Conservation (phyloP, 1,140 invertebrate genomes). For the Scaptomyza pallida region DNA sequence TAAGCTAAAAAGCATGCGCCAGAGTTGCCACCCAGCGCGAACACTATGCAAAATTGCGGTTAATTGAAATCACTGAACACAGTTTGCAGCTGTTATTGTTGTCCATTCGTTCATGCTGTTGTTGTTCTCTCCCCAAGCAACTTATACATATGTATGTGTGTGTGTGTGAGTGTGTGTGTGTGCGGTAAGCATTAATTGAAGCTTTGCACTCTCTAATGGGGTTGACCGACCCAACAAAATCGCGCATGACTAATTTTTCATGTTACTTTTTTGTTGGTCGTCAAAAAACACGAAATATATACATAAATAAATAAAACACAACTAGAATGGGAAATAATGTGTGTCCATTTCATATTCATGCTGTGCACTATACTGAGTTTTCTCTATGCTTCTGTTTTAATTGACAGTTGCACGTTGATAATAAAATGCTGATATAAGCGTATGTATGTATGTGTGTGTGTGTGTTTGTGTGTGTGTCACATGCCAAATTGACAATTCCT, state of each 20-base stretch:
- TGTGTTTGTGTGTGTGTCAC: conserved; percentile 47
- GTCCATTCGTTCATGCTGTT: conserved; percentile 6
- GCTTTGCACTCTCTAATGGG: conserved; percentile 75
- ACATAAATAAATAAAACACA: neutral
- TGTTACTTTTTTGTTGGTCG: conserved; percentile 22
- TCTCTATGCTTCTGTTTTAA: conserved; percentile 68
- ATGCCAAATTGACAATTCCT: conserved; percentile 65
- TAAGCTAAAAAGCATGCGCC: conserved; percentile 37
- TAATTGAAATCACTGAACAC: conserved; percentile 78
- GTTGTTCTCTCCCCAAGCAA: conserved; percentile 16
- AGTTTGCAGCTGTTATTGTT: conserved; percentile 46
- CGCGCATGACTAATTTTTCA: conserved; percentile 77
- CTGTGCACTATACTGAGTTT: conserved; percentile 6
- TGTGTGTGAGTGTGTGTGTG: conserved; percentile 37
- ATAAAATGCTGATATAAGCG: conserved; percentile 67
- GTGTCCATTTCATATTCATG: neutral
- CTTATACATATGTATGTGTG: neutral
- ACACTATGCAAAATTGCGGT: conserved; percentile 72
- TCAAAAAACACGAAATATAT: neutral
- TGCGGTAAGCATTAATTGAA: conserved; percentile 74
- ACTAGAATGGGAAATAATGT: neutral
- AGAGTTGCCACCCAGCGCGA: conserved; percentile 20
- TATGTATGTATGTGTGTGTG: no score
- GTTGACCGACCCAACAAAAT: conserved; percentile 56
- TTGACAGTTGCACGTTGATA: conserved; percentile 70